These are phyloP conservation scores for Cosmopolites sordidus DNA, from an alignment of 2,888 invertebrate genomes.

Conservation along the genomic window DNA sequence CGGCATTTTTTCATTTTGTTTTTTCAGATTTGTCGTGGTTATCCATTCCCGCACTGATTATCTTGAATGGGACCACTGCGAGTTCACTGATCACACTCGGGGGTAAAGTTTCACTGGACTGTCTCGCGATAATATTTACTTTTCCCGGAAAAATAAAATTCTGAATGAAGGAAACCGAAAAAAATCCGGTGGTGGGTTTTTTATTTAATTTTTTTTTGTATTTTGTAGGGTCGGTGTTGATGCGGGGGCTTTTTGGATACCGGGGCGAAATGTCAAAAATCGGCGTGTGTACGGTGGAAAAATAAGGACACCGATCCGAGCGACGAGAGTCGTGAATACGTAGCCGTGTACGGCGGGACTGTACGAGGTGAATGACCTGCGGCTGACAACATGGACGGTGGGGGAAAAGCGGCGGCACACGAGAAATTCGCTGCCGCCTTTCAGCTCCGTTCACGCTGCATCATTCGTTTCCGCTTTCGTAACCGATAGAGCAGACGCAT, in stretches of 20 bases:
- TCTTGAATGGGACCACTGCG: not conserved
- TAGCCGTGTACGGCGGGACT: conserved; percentile 47
- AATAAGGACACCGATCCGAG: conserved; percentile 41
- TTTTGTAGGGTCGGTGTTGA: no score
- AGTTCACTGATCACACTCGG: not conserved
- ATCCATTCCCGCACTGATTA: not conserved
- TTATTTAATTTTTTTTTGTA: no score
- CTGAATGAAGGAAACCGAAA: no score
- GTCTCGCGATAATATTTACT: no score
- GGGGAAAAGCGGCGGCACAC: conserved; percentile 28
- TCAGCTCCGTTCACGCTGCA: conserved; percentile 36
- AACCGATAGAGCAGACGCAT: conserved; percentile 15
- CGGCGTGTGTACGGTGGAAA: conserved; percentile 44
- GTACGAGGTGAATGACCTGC: conserved; percentile 50
- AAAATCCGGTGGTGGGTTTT: no score
- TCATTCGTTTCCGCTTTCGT: conserved; percentile 47
- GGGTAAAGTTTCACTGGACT: conserved; percentile 5
- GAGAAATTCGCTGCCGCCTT: conserved; percentile 45
- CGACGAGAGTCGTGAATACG: conserved; percentile 43
- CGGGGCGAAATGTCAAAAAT: conserved; percentile 9
- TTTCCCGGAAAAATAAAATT: no score
- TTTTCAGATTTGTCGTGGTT: no score
- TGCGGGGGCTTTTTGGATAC: no score
- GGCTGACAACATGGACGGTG: conserved; percentile 41
- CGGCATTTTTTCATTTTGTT: no score